Evolutionary conservation across 2,113 vertebrate genomes (phyloP).

Genomic region (Gopherus flavomarginatus): DNA sequence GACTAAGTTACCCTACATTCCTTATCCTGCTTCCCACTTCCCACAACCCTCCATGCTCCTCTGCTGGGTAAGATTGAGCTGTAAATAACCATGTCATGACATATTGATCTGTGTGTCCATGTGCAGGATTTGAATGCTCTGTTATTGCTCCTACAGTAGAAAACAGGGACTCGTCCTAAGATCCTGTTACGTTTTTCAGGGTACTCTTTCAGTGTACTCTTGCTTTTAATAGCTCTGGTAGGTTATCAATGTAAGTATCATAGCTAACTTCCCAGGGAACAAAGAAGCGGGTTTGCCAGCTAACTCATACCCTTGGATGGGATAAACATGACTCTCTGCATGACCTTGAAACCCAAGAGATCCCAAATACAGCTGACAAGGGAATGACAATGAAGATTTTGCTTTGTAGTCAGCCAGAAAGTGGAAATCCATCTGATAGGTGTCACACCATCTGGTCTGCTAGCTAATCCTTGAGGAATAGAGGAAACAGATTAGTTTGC

Average conservation of each 20-base stretch:
- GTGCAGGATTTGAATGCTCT: neutral
- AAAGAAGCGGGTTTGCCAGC: constrained; percentile 37
- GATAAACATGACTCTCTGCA: constrained; percentile 46
- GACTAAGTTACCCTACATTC: neutral
- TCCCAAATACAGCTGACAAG: constrained; percentile 64
- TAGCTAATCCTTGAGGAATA: constrained; percentile 25
- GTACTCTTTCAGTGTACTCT: neutral
- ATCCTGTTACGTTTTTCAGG: neutral
- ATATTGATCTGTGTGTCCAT: neutral
- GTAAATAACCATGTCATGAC: neutral
- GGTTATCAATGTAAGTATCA: neutral
- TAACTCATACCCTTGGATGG: constrained; percentile 7
- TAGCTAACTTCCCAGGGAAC: constrained; percentile 11
- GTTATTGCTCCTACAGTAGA: neutral
- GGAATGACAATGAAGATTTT: constrained; percentile 51
- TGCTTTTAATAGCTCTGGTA: constrained; percentile 1
- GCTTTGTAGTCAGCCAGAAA: constrained; percentile 59
- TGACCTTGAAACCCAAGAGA: constrained; percentile 78
- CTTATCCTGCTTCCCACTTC: neutral
- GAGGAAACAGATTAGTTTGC: neutral
- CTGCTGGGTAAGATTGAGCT: neutral
- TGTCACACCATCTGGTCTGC: constrained; percentile 73
- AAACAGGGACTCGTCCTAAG: neutral
- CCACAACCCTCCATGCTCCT: neutral
- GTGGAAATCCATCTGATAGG: constrained; percentile 66